These are phyloP conservation scores for Euclidia mi DNA, from an alignment of 2,888 invertebrate genomes.

Conservation along the genomic window DNA sequence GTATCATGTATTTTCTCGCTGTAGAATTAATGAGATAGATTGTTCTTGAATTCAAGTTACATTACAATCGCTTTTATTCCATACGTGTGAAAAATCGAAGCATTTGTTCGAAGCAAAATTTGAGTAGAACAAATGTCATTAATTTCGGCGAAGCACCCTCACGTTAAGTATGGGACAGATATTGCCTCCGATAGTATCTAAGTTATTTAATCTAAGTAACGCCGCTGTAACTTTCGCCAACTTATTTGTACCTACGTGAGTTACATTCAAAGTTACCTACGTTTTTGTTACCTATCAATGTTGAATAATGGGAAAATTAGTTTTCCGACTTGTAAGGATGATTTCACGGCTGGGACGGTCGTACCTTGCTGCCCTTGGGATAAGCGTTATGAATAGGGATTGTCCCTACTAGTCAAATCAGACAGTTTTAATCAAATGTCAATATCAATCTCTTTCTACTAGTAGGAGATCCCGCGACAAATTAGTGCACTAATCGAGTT, in stretches of 20 bases:
- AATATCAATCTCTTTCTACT: too few species aligned
- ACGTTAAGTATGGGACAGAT: constrained; percentile 52
- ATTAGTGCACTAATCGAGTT: too few species aligned
- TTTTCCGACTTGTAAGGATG: too few species aligned
- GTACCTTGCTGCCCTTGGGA: too few species aligned
- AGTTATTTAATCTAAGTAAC: constrained; percentile 62
- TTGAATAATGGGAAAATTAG: background rate
- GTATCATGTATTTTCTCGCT: too few species aligned
- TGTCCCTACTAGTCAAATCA: too few species aligned
- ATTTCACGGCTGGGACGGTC: too few species aligned
- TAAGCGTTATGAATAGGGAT: too few species aligned
- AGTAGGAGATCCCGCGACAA: too few species aligned
- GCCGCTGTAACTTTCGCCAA: constrained; percentile 52
- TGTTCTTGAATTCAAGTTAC: too few species aligned
- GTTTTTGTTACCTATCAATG: constrained; percentile 5
- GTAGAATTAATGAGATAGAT: too few species aligned
- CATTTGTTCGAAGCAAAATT: constrained; percentile 37
- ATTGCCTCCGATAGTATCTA: constrained; percentile 56
- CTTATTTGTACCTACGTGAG: constrained; percentile 58
- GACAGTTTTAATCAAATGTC: too few species aligned
- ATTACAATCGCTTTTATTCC: background rate
- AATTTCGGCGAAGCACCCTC: constrained; percentile 40
- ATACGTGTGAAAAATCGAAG: background rate
- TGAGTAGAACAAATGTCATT: constrained; percentile 54
- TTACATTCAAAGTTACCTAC: constrained; percentile 3